These are phyloP conservation scores for Nemapogon koenigi DNA, from an alignment of 2,888 invertebrate genomes.

Conservation along the genomic window DNA sequence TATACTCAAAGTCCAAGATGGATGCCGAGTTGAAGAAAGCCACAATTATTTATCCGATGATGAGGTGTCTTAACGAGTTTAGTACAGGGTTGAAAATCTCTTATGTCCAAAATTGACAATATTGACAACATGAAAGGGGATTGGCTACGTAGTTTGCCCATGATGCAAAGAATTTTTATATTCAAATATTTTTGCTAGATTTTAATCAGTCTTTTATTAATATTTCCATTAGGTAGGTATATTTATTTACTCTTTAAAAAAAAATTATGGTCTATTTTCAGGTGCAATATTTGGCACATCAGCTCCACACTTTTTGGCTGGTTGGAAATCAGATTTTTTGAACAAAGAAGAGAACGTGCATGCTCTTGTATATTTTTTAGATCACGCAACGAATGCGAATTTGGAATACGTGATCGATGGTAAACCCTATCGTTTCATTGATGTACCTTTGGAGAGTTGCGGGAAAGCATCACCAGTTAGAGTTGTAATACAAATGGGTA, in stretches of 20 bases:
- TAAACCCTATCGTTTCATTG: conserved; percentile 68
- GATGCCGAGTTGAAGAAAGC: no score
- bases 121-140: no score
- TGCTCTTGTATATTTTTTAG: conserved; percentile 78
- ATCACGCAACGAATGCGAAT: conserved; percentile 74
- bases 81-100: no score
- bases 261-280: conserved; percentile 44
- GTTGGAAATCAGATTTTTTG: conserved; percentile 87
- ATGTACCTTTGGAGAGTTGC: conserved; percentile 83
- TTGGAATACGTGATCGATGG: conserved; percentile 59
- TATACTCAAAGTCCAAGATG: no score
- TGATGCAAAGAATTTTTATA: no score
- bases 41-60: no score
- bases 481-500: conserved; percentile 76
- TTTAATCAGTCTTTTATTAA: no score
- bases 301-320: conserved; percentile 82
- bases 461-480: conserved; percentile 75
- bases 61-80: no score
- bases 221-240: no score
- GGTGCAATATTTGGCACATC: conserved; percentile 84
- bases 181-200: no score
- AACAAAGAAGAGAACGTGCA: conserved; percentile 79
- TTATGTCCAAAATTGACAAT: no score
- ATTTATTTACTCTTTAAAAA: neutral
- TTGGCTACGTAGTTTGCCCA: no score